A percentile compares a stretch with the other conserved stretches of the same genome.
phyloP scores from a whole-genome alignment of 2,113 vertebrate species.

The Chionis minor region DNA sequence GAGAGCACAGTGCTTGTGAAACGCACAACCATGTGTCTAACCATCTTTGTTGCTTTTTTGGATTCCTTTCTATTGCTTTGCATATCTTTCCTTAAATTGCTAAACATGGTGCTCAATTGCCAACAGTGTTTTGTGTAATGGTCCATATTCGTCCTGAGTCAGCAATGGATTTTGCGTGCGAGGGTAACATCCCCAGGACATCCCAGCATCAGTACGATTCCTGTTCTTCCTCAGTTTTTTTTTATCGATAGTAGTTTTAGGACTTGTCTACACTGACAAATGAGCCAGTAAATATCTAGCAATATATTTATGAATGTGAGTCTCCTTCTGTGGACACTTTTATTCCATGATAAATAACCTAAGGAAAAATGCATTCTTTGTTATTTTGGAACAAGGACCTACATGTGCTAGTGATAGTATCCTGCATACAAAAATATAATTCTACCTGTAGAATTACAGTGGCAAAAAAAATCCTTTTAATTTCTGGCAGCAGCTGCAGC shows the following conservation, averaged over 20 bases:
- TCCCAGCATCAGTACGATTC: background rate
- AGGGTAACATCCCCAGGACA: background rate
- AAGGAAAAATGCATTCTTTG: background rate
- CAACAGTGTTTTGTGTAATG: background rate
- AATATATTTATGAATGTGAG: background rate
- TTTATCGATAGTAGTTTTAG: background rate
- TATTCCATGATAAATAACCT: background rate
- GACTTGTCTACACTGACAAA: background rate
- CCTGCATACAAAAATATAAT: background rate
- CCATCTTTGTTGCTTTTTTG: constrained; percentile 10
- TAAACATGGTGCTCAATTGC: background rate
- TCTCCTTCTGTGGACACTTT: background rate
- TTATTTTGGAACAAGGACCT: background rate
- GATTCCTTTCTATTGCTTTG: background rate
- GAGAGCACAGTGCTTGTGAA: constrained; percentile 5
- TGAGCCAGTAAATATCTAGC: background rate
- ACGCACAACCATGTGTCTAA: background rate
- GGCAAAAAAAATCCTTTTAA: background rate
- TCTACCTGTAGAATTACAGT: background rate
- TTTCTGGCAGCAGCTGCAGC: background rate
- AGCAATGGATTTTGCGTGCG: background rate
- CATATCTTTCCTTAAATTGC: background rate
- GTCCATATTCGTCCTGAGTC: background rate
- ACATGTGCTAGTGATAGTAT: background rate
- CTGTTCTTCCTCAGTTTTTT: background rate